Conservation (phyloP, 2,888 invertebrate genomes). For the Drosophila infuscata region DNA sequence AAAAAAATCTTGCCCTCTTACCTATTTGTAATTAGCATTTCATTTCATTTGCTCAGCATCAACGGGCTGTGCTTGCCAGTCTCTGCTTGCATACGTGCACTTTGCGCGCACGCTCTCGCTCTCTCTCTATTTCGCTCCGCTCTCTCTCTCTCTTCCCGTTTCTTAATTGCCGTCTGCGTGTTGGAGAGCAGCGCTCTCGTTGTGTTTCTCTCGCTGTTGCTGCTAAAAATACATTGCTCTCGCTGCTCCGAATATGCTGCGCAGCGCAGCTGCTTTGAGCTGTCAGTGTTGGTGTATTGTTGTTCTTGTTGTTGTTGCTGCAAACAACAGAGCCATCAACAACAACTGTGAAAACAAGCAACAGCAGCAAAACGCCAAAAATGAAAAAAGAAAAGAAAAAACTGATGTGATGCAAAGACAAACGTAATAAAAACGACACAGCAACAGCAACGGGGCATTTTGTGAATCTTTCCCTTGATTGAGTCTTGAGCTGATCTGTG, state of each 20-base stretch:
- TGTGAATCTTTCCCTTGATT: conserved; percentile 29
- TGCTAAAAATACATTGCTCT: conserved; percentile 71
- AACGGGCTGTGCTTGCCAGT: conserved; percentile 5
- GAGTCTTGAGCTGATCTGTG: conserved; percentile 16
- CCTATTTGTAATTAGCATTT: conserved; percentile 63
- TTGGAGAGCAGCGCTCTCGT: conserved; percentile 52
- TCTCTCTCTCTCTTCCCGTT: conserved; percentile 12
- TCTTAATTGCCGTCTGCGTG: conserved; percentile 25
- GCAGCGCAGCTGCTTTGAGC: conserved; percentile 75
- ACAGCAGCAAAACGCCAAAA: conserved; percentile 55
- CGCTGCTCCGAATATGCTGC: conserved; percentile 67
- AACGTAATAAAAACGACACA: conserved; percentile 43
- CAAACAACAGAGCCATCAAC: conserved; percentile 41
- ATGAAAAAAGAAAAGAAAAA: not conserved
- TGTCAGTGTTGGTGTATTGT: conserved; percentile 51
- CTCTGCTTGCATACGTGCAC: conserved; percentile 72
- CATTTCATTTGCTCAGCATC: conserved; percentile 63
- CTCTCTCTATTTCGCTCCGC: conserved; percentile 1
- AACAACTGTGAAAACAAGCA: conserved; percentile 63
- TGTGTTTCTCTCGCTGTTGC: conserved; percentile 59
- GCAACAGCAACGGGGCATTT: not conserved
- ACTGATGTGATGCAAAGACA: conserved; percentile 52
- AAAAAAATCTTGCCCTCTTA: conserved; percentile 51
- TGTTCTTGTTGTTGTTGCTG: conserved; percentile 38
- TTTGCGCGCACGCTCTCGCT: conserved; percentile 68